phyloP scores from a whole-genome alignment of 2,113 vertebrate species.

The Apteryx mantelli region DNA sequence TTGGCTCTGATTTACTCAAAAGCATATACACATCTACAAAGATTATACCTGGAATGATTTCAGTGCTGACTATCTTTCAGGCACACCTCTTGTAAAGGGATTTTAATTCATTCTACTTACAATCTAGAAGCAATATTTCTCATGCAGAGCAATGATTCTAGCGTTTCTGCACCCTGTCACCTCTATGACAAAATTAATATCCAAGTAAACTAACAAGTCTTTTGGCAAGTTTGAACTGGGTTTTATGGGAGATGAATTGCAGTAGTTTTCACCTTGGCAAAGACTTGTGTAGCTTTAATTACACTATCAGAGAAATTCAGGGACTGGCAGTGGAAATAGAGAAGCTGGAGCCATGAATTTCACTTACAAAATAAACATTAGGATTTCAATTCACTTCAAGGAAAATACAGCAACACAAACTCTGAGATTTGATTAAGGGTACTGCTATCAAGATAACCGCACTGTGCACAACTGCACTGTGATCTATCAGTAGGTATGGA shows the following conservation, averaged over 20 bases:
- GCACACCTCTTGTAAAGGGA: not conserved
- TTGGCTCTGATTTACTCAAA: not conserved
- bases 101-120: not conserved
- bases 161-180: not conserved
- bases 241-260: not conserved
- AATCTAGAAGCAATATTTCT: not conserved
- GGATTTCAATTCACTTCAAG: not conserved
- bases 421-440: not conserved
- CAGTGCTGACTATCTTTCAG: not conserved
- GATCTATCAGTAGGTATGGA: not conserved
- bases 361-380: not conserved
- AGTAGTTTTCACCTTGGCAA: not conserved
- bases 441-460: not conserved
- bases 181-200: not conserved
- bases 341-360: not conserved
- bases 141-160: not conserved
- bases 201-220: not conserved
- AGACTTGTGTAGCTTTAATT: not conserved
- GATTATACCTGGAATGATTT: not conserved
- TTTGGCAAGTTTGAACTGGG: not conserved
- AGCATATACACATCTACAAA: not conserved
- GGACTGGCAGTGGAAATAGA: not conserved
- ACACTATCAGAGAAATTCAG: not conserved
- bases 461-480: not conserved
- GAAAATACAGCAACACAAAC: not conserved